Base-by-base conservation (phyloP, 2,797 vertebrate genomes). In the Ammospiza maritima region DNA sequence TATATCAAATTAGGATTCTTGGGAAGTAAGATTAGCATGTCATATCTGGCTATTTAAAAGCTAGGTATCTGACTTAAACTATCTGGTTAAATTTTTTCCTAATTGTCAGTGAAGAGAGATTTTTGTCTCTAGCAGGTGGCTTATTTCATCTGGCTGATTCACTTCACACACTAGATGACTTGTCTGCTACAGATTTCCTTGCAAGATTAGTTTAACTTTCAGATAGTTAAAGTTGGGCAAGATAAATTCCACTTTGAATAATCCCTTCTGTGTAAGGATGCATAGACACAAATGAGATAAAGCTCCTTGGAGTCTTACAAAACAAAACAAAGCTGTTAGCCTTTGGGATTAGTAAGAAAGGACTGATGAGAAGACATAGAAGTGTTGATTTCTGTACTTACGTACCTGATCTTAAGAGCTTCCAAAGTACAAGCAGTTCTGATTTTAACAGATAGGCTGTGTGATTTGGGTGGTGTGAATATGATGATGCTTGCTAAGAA, bases 381-480 rank as follows among this genome's bases (percentile, higher is more conserved):
- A 74, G 22, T 65, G 48, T 32, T 95, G 65, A 57, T 78, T 90
- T 93, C 42, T 86, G 16, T 79, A 50, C 29, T 40, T 29, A 10
- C 15, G 10, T 88, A 56, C 72, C 67, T 93, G 32, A 32, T 70
- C 44, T 66, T 54, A 67, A 42, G 65, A 88, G 44, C 42, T 88
- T 60, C n/a, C 45, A 30, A 58, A 36, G 65, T 73, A 87, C 69
- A 70, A 66, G 32, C 69, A 89, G 76, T 90, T 74, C 80, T 88
- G 90, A 70, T 91, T 78, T 79, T 67, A 91, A 57, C 60, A 94
- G 88, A 90, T 90, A 48, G 29, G 48, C 79, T 75, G 85, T 93
- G 75, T 70, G 62, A 53, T 92, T 87, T 93, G 81, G 50, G 88
- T 96, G 64, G 23, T 92, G 84, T 93, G 80, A 71, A 21, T 95